Base-by-base conservation (phyloP, 1,140 invertebrate genomes). In the Leptinotarsa lineolata region DNA sequence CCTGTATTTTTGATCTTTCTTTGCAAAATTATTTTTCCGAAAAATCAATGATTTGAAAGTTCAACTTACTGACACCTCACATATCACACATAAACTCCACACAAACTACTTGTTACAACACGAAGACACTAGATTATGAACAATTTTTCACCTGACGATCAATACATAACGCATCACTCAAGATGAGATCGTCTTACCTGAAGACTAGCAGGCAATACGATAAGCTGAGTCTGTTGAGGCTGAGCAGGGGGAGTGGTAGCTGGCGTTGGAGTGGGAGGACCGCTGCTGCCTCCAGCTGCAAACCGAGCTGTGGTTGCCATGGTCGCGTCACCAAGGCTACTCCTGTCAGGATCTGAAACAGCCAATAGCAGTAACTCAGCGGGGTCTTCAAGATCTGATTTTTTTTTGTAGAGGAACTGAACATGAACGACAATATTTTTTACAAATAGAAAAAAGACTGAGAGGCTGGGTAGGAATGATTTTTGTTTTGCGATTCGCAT, bases 221-320 rank as follows among this genome's bases (percentile, higher is more conserved):
- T 84, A 63, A 84, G 81, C 78, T 83, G 82, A 44, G 83, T 82
- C 64, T 82, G 77, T 73, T 82, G 79, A 73, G 79, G 70, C 76
- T 81, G 83, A 48, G 76, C 78, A 67, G 83, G 81, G 73, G 83
- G 82, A 72, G 81, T 81, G 58, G 81, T 81, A 54, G 82, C 82
- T 67, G 83, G 80, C 30, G 82, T 78, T 66, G 83, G 81, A 63
- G 83, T 82, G 70, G 83, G 82, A 75, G 83, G 81, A 74, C 79
- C 81, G 77, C 79, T 82, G 78, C 80, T 78, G 68, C 81, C 81
- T 77, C 80, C 81, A 72, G 82, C 76, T 78, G 83, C 81, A 76
- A 84, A 84, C 68, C 83, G 81, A 81, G 83, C 83, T 82, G 83
- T 78, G 68, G 83, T 84, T 82, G 83, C 82, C 83, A 84, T 84